Conservation (phyloP, 2,113 vertebrate species). For the Tiliqua scincoides region DNA sequence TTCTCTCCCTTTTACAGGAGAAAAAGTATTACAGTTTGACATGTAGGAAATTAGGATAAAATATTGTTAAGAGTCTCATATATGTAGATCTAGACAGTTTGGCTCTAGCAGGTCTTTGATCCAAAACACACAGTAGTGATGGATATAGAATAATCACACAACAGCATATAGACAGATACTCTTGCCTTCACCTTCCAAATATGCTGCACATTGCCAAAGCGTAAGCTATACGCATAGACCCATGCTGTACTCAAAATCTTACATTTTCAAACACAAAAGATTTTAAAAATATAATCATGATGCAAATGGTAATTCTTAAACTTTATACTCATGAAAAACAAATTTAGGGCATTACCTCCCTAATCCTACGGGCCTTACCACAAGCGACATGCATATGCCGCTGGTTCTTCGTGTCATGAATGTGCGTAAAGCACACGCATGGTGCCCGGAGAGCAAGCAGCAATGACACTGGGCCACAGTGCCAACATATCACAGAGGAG, state of each 20-base stretch:
- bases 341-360: too few relatives aligned
- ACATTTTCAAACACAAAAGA: not conserved
- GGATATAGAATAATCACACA: not conserved
- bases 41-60: not conserved
- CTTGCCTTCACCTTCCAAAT: not conserved
- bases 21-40: not conserved
- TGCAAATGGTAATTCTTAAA: not conserved
- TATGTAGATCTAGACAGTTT: fast-evolving
- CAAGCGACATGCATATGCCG: too few relatives aligned
- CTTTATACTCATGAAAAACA: not conserved
- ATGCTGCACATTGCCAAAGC: not conserved
- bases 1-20: not conserved
- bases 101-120: not conserved
- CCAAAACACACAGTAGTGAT: not conserved
- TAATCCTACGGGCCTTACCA: too few relatives aligned
- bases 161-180: not conserved
- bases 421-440: too few relatives aligned
- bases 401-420: too few relatives aligned
- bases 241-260: not conserved
- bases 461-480: too few relatives aligned
- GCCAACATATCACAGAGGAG: too few relatives aligned
- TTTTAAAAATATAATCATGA: not conserved
- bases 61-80: not conserved
- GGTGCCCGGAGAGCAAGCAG: too few relatives aligned
- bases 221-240: not conserved